Evolutionary conservation across 2,113 vertebrate genomes (phyloP).

Genomic region (Odontesthes bonariensis): DNA sequence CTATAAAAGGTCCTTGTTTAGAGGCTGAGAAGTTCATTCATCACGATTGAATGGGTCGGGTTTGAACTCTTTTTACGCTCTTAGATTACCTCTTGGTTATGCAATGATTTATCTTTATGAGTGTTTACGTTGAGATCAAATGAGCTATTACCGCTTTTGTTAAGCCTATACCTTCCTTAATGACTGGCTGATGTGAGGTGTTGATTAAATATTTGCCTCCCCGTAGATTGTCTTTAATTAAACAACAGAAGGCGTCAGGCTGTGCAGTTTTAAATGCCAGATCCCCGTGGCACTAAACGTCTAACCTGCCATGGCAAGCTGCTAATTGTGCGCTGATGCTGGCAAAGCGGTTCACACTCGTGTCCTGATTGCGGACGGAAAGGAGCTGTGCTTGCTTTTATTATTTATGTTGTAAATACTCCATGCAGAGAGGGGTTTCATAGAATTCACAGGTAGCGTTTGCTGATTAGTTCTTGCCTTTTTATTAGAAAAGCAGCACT

Average conservation of each 20-base stretch:
- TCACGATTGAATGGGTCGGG: slow-evolving; percentile 8
- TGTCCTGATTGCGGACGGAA: slow-evolving; percentile 45
- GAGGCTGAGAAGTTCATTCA: slow-evolving; percentile 34
- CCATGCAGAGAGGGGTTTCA: slow-evolving; percentile 27
- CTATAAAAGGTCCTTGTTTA: slow-evolving; percentile 59
- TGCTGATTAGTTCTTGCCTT: slow-evolving; percentile 31
- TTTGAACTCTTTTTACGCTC: slow-evolving; percentile 16
- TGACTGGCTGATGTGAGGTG: slow-evolving; percentile 62
- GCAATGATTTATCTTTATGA: slow-evolving; percentile 28
- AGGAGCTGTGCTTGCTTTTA: slow-evolving; percentile 55
- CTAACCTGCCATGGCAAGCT: slow-evolving; percentile 72
- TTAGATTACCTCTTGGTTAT: not conserved
- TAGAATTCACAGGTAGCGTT: slow-evolving; percentile 13
- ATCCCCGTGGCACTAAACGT: slow-evolving; percentile 64
- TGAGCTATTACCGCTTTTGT: slow-evolving; percentile 30
- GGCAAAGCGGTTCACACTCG: slow-evolving; percentile 47
- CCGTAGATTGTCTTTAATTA: slow-evolving; percentile 77
- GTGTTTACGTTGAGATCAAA: slow-evolving; percentile 36
- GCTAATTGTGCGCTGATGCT: slow-evolving; percentile 73
- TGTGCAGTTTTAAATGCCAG: slow-evolving; percentile 74
- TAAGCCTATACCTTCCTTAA: slow-evolving; percentile 33
- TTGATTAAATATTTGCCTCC: slow-evolving; percentile 76
- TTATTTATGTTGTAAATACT: slow-evolving; percentile 50
- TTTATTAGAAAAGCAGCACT: slow-evolving; percentile 15
- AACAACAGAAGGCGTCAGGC: slow-evolving; percentile 66